A percentile compares a stretch with the other conserved stretches of the same genome.
These are phyloP conservation scores for Parazoanthus atlanticus DNA, from an alignment of 92 coral and sea anemone species.

Conservation along the genomic window DNA sequence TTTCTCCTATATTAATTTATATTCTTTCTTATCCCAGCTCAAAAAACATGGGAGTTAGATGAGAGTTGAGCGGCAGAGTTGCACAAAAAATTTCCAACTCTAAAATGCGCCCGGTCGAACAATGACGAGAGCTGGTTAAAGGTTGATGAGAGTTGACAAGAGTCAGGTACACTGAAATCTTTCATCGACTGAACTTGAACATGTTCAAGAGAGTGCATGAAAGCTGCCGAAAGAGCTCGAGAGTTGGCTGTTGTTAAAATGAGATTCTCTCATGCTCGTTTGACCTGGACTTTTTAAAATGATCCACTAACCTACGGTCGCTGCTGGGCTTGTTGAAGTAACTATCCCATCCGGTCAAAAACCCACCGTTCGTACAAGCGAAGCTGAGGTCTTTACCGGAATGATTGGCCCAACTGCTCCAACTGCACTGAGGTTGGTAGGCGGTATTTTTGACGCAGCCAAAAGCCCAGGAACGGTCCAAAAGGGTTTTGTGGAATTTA, in stretches of 20 bases:
- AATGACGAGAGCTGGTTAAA: no score
- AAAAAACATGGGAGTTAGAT: no score
- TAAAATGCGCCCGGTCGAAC: no score
- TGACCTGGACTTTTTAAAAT: background rate
- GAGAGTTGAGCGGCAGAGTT: no score
- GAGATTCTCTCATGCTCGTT: background rate
- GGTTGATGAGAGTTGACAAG: no score
- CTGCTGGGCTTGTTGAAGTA: background rate
- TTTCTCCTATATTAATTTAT: no score
- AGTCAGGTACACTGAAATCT: no score
- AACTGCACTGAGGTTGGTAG: conserved; percentile 3
- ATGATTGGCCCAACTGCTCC: conserved; percentile 27
- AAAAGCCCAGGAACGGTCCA: conserved; percentile 24
- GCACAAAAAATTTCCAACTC: no score
- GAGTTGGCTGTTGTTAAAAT: background rate
- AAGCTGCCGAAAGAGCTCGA: no score
- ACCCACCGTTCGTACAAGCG: background rate
- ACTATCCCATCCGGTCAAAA: conserved; percentile 24
- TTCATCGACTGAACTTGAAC: no score
- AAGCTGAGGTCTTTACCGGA: background rate
- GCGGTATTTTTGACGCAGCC: conserved; percentile 10
- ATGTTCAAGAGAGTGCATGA: no score
- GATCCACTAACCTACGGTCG: conserved; percentile 8
- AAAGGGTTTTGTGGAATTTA: background rate
- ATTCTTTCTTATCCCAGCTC: no score